These are phyloP conservation scores for Dasyornis broadbenti DNA, from an alignment of 2,113 vertebrate genomes.

Conservation along the genomic window DNA sequence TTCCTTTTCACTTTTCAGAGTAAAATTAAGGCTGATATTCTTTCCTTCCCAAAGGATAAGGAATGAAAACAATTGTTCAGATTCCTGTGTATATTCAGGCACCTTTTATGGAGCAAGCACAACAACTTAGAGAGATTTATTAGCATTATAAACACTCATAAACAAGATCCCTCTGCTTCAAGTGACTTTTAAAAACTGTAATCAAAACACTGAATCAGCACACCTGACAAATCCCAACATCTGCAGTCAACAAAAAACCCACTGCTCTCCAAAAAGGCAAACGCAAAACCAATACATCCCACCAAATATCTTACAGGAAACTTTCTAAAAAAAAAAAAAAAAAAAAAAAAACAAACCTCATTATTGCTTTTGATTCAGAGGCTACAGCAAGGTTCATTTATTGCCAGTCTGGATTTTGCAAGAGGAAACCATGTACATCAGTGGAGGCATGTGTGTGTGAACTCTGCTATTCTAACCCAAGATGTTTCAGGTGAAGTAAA, in stretches of 20 bases:
- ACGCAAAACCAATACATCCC: neutral
- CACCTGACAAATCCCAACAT: neutral
- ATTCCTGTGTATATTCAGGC: neutral
- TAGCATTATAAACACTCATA: neutral
- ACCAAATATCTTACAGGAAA: neutral
- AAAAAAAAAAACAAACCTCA: neutral
- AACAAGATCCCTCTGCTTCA: neutral
- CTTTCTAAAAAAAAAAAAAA: neutral
- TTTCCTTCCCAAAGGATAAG: neutral
- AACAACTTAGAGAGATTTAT: neutral
- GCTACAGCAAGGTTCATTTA: neutral
- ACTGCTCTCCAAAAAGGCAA: neutral
- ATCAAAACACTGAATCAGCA: neutral
- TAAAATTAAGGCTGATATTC: neutral
- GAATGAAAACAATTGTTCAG: neutral
- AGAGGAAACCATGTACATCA: neutral
- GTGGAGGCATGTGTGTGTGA: accelerated
- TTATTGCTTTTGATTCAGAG: neutral
- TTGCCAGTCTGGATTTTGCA: neutral
- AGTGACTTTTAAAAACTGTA: neutral
- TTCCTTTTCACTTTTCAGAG: neutral
- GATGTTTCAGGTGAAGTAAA: neutral
- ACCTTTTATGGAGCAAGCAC: neutral
- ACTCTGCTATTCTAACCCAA: neutral
- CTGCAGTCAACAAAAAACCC: neutral